Percentiles rank a stretch among this genome's conserved stretches.
Conservation (phyloP, 2,888 invertebrate genomes). For the Epistrophe grossulariae region DNA sequence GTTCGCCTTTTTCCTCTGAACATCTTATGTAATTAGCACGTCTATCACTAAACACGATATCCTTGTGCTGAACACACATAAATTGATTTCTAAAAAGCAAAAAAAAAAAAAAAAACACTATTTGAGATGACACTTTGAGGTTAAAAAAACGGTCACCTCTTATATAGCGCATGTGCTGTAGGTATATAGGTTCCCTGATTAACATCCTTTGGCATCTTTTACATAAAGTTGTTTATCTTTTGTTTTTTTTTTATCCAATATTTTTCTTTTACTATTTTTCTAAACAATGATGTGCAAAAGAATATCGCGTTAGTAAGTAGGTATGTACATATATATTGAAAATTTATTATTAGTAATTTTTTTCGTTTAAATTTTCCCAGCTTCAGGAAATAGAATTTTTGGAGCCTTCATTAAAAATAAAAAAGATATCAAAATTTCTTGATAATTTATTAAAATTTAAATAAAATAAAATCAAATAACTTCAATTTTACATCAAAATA, state of each 20-base stretch:
- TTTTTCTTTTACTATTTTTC: not conserved
- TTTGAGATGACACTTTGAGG: not conserved
- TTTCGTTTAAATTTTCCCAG: no score
- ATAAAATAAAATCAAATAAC: no score
- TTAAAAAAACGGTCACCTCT: not conserved
- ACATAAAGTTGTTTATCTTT: not conserved
- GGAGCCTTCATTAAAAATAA: no score
- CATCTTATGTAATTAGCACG: not conserved
- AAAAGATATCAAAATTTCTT: no score
- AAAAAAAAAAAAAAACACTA: not conserved
- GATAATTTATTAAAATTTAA: no score
- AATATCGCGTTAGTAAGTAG: not conserved
- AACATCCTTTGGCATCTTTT: not conserved
- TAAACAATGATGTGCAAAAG: not conserved
- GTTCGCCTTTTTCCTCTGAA: not conserved
- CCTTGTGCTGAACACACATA: not conserved
- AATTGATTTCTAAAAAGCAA: not conserved
- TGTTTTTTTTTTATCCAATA: not conserved
- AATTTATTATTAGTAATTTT: not conserved
- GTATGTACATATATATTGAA: not conserved
- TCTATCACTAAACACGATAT: not conserved
- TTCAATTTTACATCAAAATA: no score
- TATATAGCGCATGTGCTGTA: not conserved
- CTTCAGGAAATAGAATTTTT: no score
- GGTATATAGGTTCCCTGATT: not conserved